A percentile compares a stretch with the other conserved stretches of the same genome.
These are phyloP conservation scores for Caloenas nicobarica DNA, from an alignment of 2,113 vertebrate species.

Conservation along the genomic window DNA sequence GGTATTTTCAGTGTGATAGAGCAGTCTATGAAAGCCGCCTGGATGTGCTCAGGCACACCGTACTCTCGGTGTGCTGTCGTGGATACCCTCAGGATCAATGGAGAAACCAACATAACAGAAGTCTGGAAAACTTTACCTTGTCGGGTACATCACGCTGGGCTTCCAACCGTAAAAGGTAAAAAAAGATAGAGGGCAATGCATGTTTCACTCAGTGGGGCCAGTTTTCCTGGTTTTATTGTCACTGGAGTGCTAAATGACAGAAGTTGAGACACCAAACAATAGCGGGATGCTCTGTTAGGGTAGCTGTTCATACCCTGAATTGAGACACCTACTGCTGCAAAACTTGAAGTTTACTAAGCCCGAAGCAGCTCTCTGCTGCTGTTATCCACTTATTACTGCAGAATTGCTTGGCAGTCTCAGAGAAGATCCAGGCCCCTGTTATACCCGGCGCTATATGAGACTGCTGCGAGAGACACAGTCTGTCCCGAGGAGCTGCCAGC, in stretches of 20 bases:
- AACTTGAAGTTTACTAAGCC: neutral
- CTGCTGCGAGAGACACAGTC: neutral
- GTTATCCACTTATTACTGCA: neutral
- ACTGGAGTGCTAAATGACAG: neutral
- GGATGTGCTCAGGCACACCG: neutral
- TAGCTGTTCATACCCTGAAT: neutral
- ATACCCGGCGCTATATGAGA: rapidly evolving
- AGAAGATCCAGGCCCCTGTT: neutral
- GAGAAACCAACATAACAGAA: neutral
- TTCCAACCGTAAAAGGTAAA: neutral
- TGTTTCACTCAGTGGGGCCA: neutral
- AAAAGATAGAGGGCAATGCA: neutral
- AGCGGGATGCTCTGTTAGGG: neutral
- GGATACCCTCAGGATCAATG: neutral
- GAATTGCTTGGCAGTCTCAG: neutral
- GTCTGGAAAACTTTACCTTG: neutral
- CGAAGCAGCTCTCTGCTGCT: neutral
- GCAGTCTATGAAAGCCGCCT: neutral
- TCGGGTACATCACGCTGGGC: neutral
- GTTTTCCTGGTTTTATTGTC: neutral
- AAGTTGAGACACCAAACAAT: neutral
- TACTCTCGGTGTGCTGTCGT: neutral
- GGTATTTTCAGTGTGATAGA: neutral
- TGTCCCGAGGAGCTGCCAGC: neutral
- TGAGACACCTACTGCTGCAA: neutral